These are phyloP conservation scores for Noctua janthina DNA, from an alignment of 2,888 invertebrate species.

Conservation along the genomic window DNA sequence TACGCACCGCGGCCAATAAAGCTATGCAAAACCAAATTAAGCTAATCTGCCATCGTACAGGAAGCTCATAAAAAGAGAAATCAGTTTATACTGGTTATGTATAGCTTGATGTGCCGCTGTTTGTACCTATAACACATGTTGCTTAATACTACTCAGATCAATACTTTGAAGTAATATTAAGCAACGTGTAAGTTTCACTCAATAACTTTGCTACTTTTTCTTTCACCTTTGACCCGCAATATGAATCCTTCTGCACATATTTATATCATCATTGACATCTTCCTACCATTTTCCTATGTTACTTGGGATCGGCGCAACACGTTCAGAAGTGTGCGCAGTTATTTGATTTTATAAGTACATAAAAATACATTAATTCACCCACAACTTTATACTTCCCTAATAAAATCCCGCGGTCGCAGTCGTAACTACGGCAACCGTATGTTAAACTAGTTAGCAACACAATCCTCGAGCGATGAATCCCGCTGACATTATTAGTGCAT, in stretches of 20 bases:
- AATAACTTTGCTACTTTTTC: background rate
- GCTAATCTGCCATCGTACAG: too few relatives aligned
- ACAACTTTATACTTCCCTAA: background rate
- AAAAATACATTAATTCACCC: background rate
- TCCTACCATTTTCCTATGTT: background rate
- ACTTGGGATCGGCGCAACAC: background rate
- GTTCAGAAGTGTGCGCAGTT: background rate
- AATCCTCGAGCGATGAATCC: slow-evolving; percentile 55
- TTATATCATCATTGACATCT: background rate
- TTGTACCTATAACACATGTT: background rate
- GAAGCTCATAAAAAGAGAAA: too few relatives aligned
- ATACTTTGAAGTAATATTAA: background rate
- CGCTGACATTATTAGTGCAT: slow-evolving; percentile 60
- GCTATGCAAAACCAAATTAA: too few relatives aligned
- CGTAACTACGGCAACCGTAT: slow-evolving; percentile 34
- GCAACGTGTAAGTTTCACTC: background rate
- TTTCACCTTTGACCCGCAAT: background rate
- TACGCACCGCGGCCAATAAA: too few relatives aligned
- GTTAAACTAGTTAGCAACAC: slow-evolving; percentile 47
- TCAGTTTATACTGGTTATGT: too few relatives aligned
- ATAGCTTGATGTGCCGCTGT: too few relatives aligned
- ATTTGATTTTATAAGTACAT: too few relatives aligned
- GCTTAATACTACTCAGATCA: background rate
- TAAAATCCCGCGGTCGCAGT: slow-evolving; percentile 9
- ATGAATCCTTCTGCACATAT: background rate